These are phyloP conservation scores for Mimachlamys varia DNA, from an alignment of 2,888 invertebrate species.

Conservation along the genomic window DNA sequence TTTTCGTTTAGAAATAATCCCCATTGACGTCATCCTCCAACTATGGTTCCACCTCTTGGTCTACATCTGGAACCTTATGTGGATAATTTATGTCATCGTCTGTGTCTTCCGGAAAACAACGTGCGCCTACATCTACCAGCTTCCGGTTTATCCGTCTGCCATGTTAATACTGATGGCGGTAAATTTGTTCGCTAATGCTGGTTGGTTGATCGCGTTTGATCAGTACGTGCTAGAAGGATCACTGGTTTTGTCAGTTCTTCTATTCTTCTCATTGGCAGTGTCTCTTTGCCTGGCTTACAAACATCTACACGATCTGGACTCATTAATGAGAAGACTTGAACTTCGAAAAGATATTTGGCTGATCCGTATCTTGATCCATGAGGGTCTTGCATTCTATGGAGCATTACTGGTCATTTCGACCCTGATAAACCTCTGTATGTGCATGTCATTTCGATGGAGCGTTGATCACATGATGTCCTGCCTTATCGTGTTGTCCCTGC, in stretches of 20 bases:
- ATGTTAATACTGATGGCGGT: background rate
- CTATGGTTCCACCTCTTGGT: conserved; percentile 3
- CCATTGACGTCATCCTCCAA: background rate
- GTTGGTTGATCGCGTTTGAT: conserved; percentile 19
- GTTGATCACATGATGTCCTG: background rate
- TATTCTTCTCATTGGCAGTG: background rate
- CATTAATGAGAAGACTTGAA: background rate
- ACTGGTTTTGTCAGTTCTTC: background rate
- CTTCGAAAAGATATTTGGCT: background rate
- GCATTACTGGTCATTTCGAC: background rate
- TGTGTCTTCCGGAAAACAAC: background rate
- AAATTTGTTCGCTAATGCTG: background rate
- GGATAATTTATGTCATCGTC: background rate
- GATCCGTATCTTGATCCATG: background rate
- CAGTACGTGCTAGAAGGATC: background rate
- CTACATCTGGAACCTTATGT: background rate
- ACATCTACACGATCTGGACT: background rate
- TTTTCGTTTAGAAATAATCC: background rate
- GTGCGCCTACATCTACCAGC: background rate
- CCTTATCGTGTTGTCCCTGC: background rate
- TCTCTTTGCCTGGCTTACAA: background rate
- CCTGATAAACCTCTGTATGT: background rate
- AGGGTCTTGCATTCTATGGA: conserved; percentile 19
- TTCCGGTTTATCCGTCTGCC: conserved; percentile 8
- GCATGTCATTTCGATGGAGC: background rate